Evolutionary conservation across 92 coral and sea anemone species (phyloP), one percentile per base, ranked within the genome.

Genomic region (Paragorgia papillata): DNA sequence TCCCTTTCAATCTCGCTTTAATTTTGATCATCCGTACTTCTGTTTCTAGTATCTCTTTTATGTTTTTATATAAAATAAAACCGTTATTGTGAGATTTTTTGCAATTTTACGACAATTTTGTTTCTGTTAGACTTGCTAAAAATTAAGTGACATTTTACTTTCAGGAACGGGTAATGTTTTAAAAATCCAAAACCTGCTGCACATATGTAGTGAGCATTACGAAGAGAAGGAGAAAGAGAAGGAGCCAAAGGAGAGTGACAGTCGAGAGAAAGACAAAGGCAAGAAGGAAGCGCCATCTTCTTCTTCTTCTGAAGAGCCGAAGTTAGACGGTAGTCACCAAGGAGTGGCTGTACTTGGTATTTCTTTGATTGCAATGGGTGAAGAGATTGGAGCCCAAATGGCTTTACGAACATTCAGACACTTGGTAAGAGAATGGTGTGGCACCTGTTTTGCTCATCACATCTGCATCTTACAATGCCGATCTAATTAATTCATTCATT

Each of bases 321-420:
- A 82, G 55, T 91, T 86, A 26, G 98, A 94, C 51, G 98, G 98
- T 24, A 94, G 98, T 74, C 98, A 94, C 64, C 98, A 94, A 87
- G 98, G 98, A 0, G 92, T 94, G 69, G 98, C 98, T 44, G 98
- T 94, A 12, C 81, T 94, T 58, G 98, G 98, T 6, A 94, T 94
- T 50, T 93, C 98, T n/a, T 81, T 94, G 35, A 76, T 94, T 43
- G 97, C 97, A 10, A 89, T 94, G 98, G 97, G 95, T 0, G 98
- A 94, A 51, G 98, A 94, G 86, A 88, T 94, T 62, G 98, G 98
- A 18, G 78, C 92, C 26, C 98, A 94, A 82, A 94, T 94, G 98
- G 98, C 94, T 3, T 83, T 94, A 35, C 79, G 98, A 48, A 90
- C 98, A 7, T 90, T 89, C 70, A 94, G 82, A 48, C 98, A 94